Evolutionary conservation across 1,140 invertebrate species (phyloP), one percentile per base, ranked within the genome.

Genomic region (Diorhabda sublineata): DNA sequence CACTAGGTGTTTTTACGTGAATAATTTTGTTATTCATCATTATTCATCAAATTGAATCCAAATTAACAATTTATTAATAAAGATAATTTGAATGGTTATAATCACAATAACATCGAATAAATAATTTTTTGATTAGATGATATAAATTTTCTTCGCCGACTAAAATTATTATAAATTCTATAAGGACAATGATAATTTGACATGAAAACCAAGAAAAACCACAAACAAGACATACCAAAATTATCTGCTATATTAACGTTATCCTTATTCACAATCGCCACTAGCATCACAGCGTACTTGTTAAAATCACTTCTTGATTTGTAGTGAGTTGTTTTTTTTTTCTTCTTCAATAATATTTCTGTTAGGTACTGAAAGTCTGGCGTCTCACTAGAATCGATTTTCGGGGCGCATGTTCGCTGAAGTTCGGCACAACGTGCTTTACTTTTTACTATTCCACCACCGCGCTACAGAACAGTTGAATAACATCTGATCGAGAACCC

Each of bases 301-400:
- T 8, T n/a, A 52, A 52, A 52, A 52, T 52, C 47, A 52, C 47
- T 52, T 52, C 47, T 52, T 8, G n/a, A 52, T 52, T 52, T 52
- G 47, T 52, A 52, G 47, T 52, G n/a, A 52, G 47, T 26, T 26
- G 26, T 26, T 26, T 26, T 26, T n/a, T 7, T 60, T 62, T 59
- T 61, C 52, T 60, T 60, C 58, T 26, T 42, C 43, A 67, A 67
- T 67, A 67, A 67, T 41, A 65, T 65, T 65, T 43, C 64, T 65
- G 64, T 65, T 65, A 44, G 64, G 64, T 42, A 42, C 64, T 41
- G 45, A 44, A 58, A 65, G 64, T 65, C 64, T 65, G 64, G 64
- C 64, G 64, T 65, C 64, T 65, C 47, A 58, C 47, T 65, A 9
- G n/a, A 58, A 65, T 65, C 64, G 64, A 65, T 65, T 65, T 11